phyloP scores from a whole-genome alignment of 2,888 invertebrate genomes.

The Drosophila lutescens region DNA sequence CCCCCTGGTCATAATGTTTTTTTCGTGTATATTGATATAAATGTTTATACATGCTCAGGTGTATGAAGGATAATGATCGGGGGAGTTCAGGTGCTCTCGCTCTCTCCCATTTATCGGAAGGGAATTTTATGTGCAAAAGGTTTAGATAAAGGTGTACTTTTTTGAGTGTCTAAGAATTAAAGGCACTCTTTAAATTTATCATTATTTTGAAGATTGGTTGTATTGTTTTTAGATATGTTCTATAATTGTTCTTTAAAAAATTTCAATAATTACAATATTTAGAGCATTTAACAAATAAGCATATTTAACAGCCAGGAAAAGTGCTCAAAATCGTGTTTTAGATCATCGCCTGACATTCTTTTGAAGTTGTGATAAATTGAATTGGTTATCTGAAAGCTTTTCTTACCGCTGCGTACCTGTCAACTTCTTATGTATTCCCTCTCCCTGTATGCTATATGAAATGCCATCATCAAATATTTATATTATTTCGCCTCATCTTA shows the following conservation, averaged over 20 bases:
- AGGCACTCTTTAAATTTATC: no score
- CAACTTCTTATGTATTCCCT: slow-evolving; percentile 49
- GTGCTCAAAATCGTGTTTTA: neutral
- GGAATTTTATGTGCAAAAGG: slow-evolving; percentile 1
- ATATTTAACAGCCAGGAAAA: neutral
- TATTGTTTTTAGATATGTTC: neutral
- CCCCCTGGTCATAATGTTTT: slow-evolving; percentile 61
- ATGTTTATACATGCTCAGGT: slow-evolving; percentile 52
- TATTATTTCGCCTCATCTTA: slow-evolving; percentile 53
- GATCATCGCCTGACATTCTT: neutral
- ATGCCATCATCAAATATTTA: slow-evolving; percentile 48
- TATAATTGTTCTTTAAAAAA: neutral
- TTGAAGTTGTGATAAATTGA: slow-evolving; percentile 54
- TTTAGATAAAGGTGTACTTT: neutral
- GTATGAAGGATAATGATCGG: slow-evolving; percentile 19
- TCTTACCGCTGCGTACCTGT: slow-evolving; percentile 15
- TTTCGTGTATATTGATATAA: slow-evolving; percentile 71
- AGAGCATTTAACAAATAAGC: no score
- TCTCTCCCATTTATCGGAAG: neutral
- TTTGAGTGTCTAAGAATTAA: no score
- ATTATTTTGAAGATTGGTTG: no score
- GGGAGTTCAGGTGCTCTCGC: neutral
- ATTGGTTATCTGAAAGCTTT: slow-evolving; percentile 31
- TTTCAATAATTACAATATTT: no score
- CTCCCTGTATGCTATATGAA: slow-evolving; percentile 7